Percentiles rank a stretch among this genome's conserved stretches.
Evolutionary conservation across 2,113 vertebrate species (phyloP).

Genomic region (Tupaia chinensis): DNA sequence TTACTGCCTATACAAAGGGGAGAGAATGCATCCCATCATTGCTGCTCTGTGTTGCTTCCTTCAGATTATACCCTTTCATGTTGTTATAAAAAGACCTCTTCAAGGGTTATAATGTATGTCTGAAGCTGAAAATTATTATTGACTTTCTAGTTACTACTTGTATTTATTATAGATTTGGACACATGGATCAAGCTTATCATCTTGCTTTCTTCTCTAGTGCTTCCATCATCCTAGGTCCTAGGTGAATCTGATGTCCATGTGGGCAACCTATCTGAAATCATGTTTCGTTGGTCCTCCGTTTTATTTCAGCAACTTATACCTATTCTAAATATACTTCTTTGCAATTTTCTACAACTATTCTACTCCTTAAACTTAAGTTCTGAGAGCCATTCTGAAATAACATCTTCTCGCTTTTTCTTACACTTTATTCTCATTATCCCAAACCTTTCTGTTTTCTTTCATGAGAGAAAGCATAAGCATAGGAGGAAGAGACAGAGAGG

Average conservation of each 20-base stretch:
- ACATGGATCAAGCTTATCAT: not conserved
- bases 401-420: not conserved
- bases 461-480: no score
- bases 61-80: not conserved
- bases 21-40: not conserved
- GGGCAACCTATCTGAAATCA: not conserved
- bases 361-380: not conserved
- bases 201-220: slow-evolving; percentile 1
- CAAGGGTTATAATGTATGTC: not conserved
- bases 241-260: not conserved
- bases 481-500: no score
- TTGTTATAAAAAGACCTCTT: not conserved
- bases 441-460: no score
- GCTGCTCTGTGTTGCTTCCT: not conserved
- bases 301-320: not conserved
- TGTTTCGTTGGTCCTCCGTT: not conserved
- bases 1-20: not conserved
- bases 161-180: not conserved
- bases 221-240: not conserved
- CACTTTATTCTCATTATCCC: not conserved
- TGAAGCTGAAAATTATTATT: not conserved
- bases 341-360: not conserved
- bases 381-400: not conserved
- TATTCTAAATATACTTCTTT: not conserved
- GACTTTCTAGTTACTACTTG: not conserved